Conservation (phyloP, 2,113 vertebrate genomes). For the Mormyrus iriodes region DNA sequence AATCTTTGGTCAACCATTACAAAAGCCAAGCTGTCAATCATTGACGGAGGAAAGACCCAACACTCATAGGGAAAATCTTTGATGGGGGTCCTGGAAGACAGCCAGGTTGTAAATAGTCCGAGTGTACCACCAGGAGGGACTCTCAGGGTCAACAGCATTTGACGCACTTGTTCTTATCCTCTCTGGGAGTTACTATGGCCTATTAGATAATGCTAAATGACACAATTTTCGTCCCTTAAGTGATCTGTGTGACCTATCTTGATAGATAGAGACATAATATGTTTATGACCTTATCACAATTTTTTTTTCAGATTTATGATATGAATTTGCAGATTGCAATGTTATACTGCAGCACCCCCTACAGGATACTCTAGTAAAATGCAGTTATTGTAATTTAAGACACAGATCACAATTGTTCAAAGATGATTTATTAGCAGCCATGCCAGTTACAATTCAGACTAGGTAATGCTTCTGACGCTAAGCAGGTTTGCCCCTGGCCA, state of each 20-base stretch:
- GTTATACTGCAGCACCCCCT: not conserved
- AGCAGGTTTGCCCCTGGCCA: not conserved
- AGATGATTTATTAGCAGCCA: not conserved
- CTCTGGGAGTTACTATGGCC: not conserved
- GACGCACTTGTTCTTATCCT: not conserved
- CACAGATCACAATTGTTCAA: not conserved
- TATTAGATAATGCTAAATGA: not conserved
- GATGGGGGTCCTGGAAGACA: not conserved
- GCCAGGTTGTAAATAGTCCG: not conserved
- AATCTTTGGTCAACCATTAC: slow-evolving; percentile 2
- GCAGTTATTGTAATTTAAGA: not conserved
- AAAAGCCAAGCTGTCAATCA: not conserved
- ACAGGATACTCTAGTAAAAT: not conserved
- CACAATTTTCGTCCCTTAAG: not conserved
- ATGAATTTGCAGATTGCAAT: not conserved
- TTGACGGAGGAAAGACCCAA: slow-evolving; percentile 4
- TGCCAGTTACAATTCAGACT: not conserved
- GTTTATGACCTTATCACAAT: not conserved
- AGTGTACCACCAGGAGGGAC: not conserved
- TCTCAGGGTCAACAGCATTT: not conserved
- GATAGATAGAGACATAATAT: not conserved
- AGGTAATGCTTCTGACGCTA: not conserved
- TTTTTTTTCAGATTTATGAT: too few species aligned
- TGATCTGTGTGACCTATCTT: not conserved
- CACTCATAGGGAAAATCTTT: not conserved